A percentile compares a stretch with the other conserved stretches of the same genome.
Evolutionary conservation across 2,888 invertebrate genomes (phyloP).

Genomic region (Cryptocephalus primarius): DNA sequence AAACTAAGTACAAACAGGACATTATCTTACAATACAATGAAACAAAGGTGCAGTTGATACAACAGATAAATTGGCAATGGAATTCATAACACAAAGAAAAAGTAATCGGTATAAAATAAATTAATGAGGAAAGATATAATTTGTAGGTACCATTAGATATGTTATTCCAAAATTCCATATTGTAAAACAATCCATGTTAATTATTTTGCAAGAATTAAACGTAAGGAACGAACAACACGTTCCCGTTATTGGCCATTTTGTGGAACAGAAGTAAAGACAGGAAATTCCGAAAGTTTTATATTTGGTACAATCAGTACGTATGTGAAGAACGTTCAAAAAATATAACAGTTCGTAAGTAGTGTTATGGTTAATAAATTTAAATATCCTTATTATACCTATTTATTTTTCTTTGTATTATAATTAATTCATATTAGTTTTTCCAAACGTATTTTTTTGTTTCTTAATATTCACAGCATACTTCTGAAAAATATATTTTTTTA

Average conservation of each 20-base stretch:
- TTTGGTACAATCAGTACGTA: constrained; percentile 4
- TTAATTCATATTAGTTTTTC: constrained; percentile 1
- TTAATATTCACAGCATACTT: no score
- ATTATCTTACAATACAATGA: constrained; percentile 15
- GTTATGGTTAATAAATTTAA: not conserved
- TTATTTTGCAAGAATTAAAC: constrained; percentile 5
- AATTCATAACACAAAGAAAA: constrained; percentile 11
- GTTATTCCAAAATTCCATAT: constrained; percentile 2
- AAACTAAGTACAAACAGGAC: constrained; percentile 11
- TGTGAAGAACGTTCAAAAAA: constrained; percentile 5
- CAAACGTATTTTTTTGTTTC: constrained; percentile 1
- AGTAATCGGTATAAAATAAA: constrained; percentile 13
- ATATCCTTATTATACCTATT: not conserved
- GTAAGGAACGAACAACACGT: constrained; percentile 7
- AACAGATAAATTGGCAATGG: constrained; percentile 6
- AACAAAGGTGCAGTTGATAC: constrained; percentile 9
- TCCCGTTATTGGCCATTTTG: constrained; percentile 2
- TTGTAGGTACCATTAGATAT: constrained; percentile 9
- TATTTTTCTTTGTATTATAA: constrained; percentile 2
- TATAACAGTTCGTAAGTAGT: constrained; percentile 2
- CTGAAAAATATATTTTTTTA: no score
- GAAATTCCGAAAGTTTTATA: constrained; percentile 4
- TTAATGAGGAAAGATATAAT: constrained; percentile 5
- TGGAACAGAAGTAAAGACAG: constrained; percentile 4
- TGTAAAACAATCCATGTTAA: constrained; percentile 5